A percentile compares a stretch with the other conserved stretches of the same genome.
Evolutionary conservation across 1,140 invertebrate genomes (phyloP).

Genomic region (Cylas formicarius): DNA sequence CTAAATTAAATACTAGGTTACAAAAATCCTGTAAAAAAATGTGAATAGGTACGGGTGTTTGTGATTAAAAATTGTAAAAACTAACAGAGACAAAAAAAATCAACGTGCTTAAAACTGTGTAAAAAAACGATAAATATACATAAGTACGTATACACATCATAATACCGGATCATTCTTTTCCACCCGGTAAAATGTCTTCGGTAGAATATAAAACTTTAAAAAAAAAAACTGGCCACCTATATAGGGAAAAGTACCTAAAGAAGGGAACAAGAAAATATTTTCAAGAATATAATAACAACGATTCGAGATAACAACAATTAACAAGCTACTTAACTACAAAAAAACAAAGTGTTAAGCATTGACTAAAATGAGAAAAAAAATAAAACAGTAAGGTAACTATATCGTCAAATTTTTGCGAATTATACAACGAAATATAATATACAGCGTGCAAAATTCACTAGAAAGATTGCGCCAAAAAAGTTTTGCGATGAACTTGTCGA

Average conservation of each 20-base stretch:
- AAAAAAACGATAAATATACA: conserved; percentile 18
- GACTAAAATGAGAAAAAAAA: conserved; percentile 4
- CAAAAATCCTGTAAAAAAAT: conserved; percentile 8
- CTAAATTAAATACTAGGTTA: conserved; percentile 8
- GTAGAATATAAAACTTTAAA: conserved; percentile 1
- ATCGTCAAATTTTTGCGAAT: no score
- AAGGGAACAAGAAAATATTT: no score
- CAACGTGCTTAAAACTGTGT: conserved; percentile 19
- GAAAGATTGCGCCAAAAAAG: no score
- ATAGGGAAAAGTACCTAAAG: conserved; percentile 13
- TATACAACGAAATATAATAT: no score
- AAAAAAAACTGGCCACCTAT: conserved; percentile 16
- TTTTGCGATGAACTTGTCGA: no score
- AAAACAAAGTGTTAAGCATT: conserved; percentile 5
- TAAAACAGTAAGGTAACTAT: conserved; percentile 9
- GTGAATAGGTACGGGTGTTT: conserved; percentile 10
- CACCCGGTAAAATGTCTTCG: no score
- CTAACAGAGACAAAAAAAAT: conserved; percentile 17
- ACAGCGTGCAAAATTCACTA: no score
- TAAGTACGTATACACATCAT: conserved; percentile 21
- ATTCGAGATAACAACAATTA: conserved; percentile 20
- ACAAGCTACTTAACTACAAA: conserved; percentile 18
- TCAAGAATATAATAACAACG: conserved; percentile 16
- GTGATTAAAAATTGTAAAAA: conserved; percentile 15
- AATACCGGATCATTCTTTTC: no score